Evolutionary conservation across 2,888 invertebrate species (phyloP).

Genomic region (Elmis aenea): DNA sequence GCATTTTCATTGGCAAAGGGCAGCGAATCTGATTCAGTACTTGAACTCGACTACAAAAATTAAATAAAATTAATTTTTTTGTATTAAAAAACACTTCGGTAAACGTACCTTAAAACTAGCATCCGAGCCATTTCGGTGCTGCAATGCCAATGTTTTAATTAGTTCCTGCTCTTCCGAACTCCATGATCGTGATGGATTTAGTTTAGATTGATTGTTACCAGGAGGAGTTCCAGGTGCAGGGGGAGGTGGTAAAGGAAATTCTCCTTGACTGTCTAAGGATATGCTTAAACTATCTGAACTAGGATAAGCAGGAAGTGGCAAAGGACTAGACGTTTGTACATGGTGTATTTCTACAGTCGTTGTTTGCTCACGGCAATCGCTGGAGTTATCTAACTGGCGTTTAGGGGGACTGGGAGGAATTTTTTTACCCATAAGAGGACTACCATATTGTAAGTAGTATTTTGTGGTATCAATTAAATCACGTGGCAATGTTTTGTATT

Average conservation of each 20-base stretch:
- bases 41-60: conserved; percentile 77
- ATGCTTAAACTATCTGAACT: conserved; percentile 61
- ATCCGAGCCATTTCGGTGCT: conserved; percentile 70
- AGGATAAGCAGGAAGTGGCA: conserved; percentile 60
- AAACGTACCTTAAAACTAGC: conserved; percentile 72
- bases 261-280: conserved; percentile 50
- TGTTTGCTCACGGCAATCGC: conserved; percentile 38
- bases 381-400: conserved; percentile 51
- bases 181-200: conserved; percentile 53
- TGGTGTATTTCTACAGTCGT: conserved; percentile 47
- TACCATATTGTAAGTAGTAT: conserved; percentile 45
- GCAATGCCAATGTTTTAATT: conserved; percentile 48
- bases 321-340: conserved; percentile 52
- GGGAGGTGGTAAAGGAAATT: conserved; percentile 62
- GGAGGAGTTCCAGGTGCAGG: conserved; percentile 62
- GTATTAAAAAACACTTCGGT: not conserved
- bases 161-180: conserved; percentile 50
- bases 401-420: conserved; percentile 79
- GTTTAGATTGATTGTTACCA: conserved; percentile 46
- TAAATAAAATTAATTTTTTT: not conserved
- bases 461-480: conserved; percentile 50
- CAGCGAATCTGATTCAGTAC: conserved; percentile 92
- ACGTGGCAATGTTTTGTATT: conserved; percentile 52
- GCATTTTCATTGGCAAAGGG: conserved; percentile 99
- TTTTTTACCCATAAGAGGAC: conserved; percentile 71